These are phyloP conservation scores for Trissolcus basalis DNA, from an alignment of 1,140 invertebrate genomes.

Conservation along the genomic window DNA sequence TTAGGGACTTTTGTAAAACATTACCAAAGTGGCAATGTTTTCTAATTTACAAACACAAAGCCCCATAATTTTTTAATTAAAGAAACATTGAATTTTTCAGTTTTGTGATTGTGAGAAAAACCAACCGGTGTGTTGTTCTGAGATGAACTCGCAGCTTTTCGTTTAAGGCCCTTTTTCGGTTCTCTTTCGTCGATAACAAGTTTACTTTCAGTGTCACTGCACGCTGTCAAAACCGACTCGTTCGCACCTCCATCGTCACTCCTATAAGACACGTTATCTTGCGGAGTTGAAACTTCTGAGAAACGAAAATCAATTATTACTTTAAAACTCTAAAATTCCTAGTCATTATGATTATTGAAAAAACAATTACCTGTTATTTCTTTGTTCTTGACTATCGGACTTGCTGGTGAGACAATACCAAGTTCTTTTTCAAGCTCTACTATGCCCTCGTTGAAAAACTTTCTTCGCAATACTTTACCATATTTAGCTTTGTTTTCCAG, in stretches of 20 bases:
- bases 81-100: not conserved
- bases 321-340: no score
- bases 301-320: slow-evolving; percentile 9
- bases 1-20: slow-evolving; percentile 61
- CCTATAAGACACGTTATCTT: slow-evolving; percentile 45
- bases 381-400: slow-evolving; percentile 18
- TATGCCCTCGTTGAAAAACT: slow-evolving; percentile 83
- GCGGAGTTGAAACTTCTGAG: slow-evolving; percentile 23
- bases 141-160: slow-evolving; percentile 61
- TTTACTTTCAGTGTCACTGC: slow-evolving; percentile 76
- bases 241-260: slow-evolving; percentile 34
- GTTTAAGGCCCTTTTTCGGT: slow-evolving; percentile 70
- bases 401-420: slow-evolving; percentile 56
- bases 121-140: slow-evolving; percentile 64
- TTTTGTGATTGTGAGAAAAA: slow-evolving; percentile 1
- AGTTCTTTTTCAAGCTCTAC: slow-evolving; percentile 78
- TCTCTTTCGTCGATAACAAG: slow-evolving; percentile 80
- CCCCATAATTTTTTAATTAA: no score
- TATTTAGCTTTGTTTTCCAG: slow-evolving; percentile 81
- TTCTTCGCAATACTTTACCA: slow-evolving; percentile 79
- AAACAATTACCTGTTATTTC: slow-evolving; percentile 22
- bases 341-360: no score
- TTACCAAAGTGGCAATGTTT: slow-evolving; percentile 41
- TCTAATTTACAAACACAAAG: slow-evolving; percentile 22
- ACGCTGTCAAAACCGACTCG: slow-evolving; percentile 54